phyloP scores from a whole-genome alignment of 2,888 invertebrate genomes.

The Hirtodrosophila cameraria region DNA sequence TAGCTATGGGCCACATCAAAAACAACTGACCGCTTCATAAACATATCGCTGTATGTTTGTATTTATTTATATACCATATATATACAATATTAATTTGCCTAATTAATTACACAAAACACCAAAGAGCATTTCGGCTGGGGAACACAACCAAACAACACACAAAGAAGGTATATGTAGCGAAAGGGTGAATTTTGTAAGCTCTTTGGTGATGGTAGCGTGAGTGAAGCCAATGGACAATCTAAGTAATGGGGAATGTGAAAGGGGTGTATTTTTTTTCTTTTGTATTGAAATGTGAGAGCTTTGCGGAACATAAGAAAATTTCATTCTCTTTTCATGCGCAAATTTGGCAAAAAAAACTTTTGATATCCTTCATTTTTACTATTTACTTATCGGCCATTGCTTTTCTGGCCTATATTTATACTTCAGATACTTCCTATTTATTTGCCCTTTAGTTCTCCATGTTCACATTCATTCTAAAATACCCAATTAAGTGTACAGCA shows the following conservation, averaged over 20 bases:
- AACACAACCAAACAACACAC: conserved; percentile 4
- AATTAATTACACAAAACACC: conserved; percentile 73
- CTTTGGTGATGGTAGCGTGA: conserved; percentile 46
- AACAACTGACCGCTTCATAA: conserved; percentile 43
- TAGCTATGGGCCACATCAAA: conserved; percentile 55
- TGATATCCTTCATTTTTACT: too few species aligned
- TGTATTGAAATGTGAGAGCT: neutral
- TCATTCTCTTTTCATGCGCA: too few species aligned
- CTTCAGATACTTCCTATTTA: too few species aligned
- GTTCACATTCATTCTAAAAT: too few species aligned
- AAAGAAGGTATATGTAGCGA: conserved; percentile 6
- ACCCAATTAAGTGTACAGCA: too few species aligned
- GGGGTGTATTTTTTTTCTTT: neutral
- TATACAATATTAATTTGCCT: conserved; percentile 67
- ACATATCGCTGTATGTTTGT: conserved; percentile 14
- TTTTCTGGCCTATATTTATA: too few species aligned
- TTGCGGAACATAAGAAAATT: too few species aligned
- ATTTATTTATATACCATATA: conserved; percentile 30
- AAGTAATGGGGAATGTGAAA: neutral
- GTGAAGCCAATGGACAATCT: neutral
- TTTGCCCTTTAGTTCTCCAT: too few species aligned
- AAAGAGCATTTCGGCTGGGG: conserved; percentile 33
- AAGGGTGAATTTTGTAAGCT: conserved; percentile 8
- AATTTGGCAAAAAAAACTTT: too few species aligned
- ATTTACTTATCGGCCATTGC: too few species aligned